A percentile compares a stretch with the other conserved stretches of the same genome.
Conservation (phyloP, 2,888 invertebrate species). For the Frankliniella fusca region DNA sequence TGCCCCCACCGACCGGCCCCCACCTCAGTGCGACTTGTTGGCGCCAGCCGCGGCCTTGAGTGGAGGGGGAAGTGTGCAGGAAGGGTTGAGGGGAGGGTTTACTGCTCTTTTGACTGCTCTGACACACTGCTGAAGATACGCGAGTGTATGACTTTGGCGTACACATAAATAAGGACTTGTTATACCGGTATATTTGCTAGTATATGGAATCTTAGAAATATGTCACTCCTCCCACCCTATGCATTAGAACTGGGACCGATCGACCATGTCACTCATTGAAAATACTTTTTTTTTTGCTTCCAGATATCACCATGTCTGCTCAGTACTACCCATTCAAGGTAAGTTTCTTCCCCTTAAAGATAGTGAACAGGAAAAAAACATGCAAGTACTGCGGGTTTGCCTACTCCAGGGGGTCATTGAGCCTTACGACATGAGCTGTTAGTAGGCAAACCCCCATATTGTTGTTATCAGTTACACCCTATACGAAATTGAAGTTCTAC, state of each 20-base stretch:
- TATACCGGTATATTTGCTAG: neutral
- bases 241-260: neutral
- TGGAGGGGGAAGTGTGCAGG: too few species aligned
- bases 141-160: neutral
- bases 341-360: neutral
- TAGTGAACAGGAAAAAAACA: too few species aligned
- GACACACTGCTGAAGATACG: neutral
- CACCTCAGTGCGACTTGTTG: too few species aligned
- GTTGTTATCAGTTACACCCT: too few species aligned
- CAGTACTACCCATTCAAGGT: conserved; percentile 16
- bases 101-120: neutral
- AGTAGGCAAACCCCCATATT: too few species aligned
- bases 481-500: too few species aligned
- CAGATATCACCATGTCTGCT: conserved; percentile 9
- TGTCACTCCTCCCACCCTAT: neutral
- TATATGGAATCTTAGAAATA: neutral
- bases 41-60: too few species aligned
- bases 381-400: too few species aligned
- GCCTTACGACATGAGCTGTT: too few species aligned
- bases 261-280: neutral
- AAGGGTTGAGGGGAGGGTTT: too few species aligned
- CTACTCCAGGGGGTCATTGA: too few species aligned
- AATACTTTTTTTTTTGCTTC: neutral
- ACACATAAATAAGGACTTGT: neutral
- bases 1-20: too few species aligned